Base-by-base conservation (phyloP, 2,113 vertebrate genomes). In the Semicossyphus pulcher region DNA sequence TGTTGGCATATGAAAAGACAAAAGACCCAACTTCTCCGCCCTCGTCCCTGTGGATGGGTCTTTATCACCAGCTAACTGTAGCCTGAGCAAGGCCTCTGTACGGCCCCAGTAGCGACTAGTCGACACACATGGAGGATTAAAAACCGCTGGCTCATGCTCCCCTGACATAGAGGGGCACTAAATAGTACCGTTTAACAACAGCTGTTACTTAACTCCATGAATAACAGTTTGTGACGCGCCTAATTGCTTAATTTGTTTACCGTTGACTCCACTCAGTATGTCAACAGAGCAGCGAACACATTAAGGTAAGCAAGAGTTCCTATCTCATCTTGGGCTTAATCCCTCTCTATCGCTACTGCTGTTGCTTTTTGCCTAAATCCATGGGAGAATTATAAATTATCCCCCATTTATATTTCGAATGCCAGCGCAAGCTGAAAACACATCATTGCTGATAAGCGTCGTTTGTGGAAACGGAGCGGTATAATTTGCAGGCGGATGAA, bases 231-330 rank as follows among this genome's bases (percentile, higher is more conserved):
- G 76, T 37, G 53, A 84, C 42, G 65, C 63, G 77, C 51, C 70
- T 86, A 88, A 90, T 89, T 86, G 85, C 80, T 82, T 89, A 84
- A 90, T 90, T 89, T 92, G 83, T 90, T 90, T 91, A 81, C 80
- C 53, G 66, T 77, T 68, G 56, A 77, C 79, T 86, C 60, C 54
- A 31, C 75, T 86, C 66, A 72, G 75, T 59, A 31, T 67, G 83
- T 81, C 76, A 76, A 80, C 81, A 77, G 65, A 80, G 57, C 65
- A 71, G 56, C 23, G 31, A 81, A 72, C 84, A 76, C 81, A 86
- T 88, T 87, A 84, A 76, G 80, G 81, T 76, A 77, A 4, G 42
- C 36, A 36, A 61, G 68, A 81, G 76, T 87, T 87, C 31, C 70
- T 59, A 72, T 78, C 83, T 64, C 81, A 61, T 88, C 80, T 88